These are phyloP conservation scores for Solenodon paradoxus DNA, from an alignment of 2,113 vertebrate species.

Conservation along the genomic window DNA sequence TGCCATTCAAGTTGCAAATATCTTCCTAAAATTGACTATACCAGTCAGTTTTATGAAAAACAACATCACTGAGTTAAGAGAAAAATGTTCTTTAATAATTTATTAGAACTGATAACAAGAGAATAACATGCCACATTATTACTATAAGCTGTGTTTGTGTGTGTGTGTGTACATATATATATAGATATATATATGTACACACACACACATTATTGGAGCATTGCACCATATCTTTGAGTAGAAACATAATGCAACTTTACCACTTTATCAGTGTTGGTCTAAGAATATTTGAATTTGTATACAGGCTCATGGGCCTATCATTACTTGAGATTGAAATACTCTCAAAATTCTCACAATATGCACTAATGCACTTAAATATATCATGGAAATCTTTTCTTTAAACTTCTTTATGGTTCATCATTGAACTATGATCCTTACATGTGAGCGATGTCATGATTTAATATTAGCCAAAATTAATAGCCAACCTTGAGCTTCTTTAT, in stretches of 20 bases:
- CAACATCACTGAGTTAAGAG: neutral
- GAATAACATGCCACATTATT: neutral
- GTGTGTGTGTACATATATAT: too few species aligned
- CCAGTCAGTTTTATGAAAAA: conserved; percentile 28
- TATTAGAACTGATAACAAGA: neutral
- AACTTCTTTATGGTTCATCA: conserved; percentile 79
- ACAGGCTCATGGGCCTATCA: conserved; percentile 71
- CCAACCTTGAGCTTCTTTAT: conserved; percentile 80
- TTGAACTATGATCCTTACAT: conserved; percentile 81
- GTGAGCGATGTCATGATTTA: conserved; percentile 84
- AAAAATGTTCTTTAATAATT: conserved; percentile 38
- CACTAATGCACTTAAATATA: conserved; percentile 83
- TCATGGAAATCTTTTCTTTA: conserved; percentile 80
- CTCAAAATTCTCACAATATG: conserved; percentile 81
- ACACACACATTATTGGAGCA: too few species aligned
- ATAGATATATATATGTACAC: neutral
- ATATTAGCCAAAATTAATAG: conserved; percentile 81
- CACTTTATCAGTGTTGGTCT: conserved; percentile 52
- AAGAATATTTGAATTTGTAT: conserved; percentile 79
- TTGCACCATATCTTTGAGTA: conserved; percentile 36
- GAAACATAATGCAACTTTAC: conserved; percentile 43
- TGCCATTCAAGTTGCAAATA: conserved; percentile 30
- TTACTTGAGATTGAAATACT: conserved; percentile 74
- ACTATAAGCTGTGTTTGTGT: too few species aligned
- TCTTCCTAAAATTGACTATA: conserved; percentile 28